Base-by-base conservation (phyloP, 2,113 vertebrate species). In the Tragulus kanchil region DNA sequence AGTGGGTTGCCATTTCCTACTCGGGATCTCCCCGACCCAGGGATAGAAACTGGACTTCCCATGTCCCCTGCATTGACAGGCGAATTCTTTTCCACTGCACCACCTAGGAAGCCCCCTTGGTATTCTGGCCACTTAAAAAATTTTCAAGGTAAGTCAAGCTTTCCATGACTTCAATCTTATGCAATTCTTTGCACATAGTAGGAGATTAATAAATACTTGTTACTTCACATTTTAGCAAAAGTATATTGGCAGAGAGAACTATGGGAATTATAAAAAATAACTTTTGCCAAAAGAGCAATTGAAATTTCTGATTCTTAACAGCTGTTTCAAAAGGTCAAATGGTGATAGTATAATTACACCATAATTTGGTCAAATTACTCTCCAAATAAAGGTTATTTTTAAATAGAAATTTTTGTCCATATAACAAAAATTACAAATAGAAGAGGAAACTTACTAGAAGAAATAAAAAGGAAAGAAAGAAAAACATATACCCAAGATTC, bases 381-480 rank as follows among this genome's bases (percentile, higher is more conserved):
- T 95, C 54, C 65, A 91, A 90, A 92, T 61, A 96, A 97, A 93
- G 21, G 16, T 0, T 90, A 83, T 90, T 97, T 96, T 95, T 61
- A 96, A 85, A 96, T 93, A 95, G 85, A 94, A 96, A 89, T 62
- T 61, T 84, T 52, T 81, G 67, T 83, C 71, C 83, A 82, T 48
- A 61, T 21, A 69, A 96, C 86, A 64, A 90, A 91, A 96, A 90
- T n/a, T 75, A 90, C 26, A 54, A 95, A 88, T 16, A 83, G 23
- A 73, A 85, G 50, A 90, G 45, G 65, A 85, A 94, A 95, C 86
- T 36, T 61, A 89, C 16, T 23, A 81, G 45, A 54, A 50, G 36
- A 3, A 6, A 17, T 56, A 48, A 83, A 78, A 79, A 10, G 12
- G 0, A 3, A 23, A 77, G 14, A 83, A 65, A 54, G n/a, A 19